phyloP scores from a whole-genome alignment of 2,888 invertebrate species.

The Orthosia gothica region DNA sequence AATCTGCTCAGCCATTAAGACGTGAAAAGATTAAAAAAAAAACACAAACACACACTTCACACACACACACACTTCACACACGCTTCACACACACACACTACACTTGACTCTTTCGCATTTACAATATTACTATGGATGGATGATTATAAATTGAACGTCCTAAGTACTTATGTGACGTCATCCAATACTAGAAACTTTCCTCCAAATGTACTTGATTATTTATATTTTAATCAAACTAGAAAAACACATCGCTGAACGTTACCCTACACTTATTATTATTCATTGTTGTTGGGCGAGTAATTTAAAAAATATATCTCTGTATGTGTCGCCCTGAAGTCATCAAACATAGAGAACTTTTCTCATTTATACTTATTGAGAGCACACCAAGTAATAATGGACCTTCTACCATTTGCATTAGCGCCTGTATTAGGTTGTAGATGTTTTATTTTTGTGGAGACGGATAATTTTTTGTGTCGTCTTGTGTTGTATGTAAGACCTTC shows the following conservation, averaged over 20 bases:
- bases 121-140: too few species aligned
- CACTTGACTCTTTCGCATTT: too few species aligned
- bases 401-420: slow-evolving; percentile 14
- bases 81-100: too few species aligned
- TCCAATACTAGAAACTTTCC: too few species aligned
- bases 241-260: slow-evolving; percentile 23
- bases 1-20: too few species aligned
- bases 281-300: slow-evolving; percentile 53
- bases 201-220: not conserved
- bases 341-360: slow-evolving; percentile 70
- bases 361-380: slow-evolving; percentile 63
- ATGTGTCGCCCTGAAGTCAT: slow-evolving; percentile 61
- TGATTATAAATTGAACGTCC: too few species aligned
- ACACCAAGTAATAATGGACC: slow-evolving; percentile 43
- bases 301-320: slow-evolving; percentile 59
- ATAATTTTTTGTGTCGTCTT: slow-evolving; percentile 41
- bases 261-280: slow-evolving; percentile 37
- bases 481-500: not conserved
- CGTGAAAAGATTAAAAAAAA: too few species aligned
- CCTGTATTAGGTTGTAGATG: slow-evolving; percentile 30
- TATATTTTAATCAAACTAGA: slow-evolving; percentile 14
- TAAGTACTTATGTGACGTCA: too few species aligned
- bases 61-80: too few species aligned
- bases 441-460: slow-evolving; percentile 3
- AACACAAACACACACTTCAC: too few species aligned